These are phyloP conservation scores for Sparus aurata DNA, from an alignment of 2,797 vertebrate genomes.

Conservation along the genomic window DNA sequence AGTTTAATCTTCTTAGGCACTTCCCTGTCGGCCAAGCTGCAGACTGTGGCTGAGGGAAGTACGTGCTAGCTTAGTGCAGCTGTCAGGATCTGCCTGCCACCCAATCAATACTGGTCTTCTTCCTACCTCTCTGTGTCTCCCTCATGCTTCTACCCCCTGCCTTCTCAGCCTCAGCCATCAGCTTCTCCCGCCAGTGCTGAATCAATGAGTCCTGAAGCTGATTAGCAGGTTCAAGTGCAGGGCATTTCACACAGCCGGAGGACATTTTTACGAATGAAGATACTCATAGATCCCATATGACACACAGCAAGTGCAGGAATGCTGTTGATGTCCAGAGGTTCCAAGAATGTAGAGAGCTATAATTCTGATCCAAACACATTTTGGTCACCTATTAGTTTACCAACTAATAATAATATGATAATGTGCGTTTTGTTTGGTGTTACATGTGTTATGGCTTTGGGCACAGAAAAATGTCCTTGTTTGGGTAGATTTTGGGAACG, in stretches of 20 bases:
- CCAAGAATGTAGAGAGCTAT: not conserved
- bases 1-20: constrained; percentile 72
- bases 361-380: not conserved
- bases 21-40: constrained; percentile 59
- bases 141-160: constrained; percentile 16
- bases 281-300: not conserved
- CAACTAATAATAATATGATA: not conserved
- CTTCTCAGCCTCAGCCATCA: constrained; percentile 42
- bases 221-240: constrained; percentile 74
- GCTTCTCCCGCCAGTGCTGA: constrained; percentile 45
- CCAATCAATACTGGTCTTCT: constrained; percentile 72
- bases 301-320: constrained; percentile 3
- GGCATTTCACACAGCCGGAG: constrained; percentile 60
- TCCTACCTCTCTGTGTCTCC: constrained; percentile 22
- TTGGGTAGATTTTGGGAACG: not conserved
- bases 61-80: constrained; percentile 63
- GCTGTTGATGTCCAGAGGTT: not conserved
- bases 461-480: not conserved
- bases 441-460: not conserved
- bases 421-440: not conserved
- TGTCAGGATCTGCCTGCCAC: constrained; percentile 73
- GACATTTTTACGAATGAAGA: constrained; percentile 16
- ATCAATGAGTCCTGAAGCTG: constrained; percentile 73
- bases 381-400: not conserved
- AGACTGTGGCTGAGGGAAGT: constrained; percentile 56